Base-by-base conservation (phyloP, 2,113 vertebrate species). In the Paratilapia polleni region DNA sequence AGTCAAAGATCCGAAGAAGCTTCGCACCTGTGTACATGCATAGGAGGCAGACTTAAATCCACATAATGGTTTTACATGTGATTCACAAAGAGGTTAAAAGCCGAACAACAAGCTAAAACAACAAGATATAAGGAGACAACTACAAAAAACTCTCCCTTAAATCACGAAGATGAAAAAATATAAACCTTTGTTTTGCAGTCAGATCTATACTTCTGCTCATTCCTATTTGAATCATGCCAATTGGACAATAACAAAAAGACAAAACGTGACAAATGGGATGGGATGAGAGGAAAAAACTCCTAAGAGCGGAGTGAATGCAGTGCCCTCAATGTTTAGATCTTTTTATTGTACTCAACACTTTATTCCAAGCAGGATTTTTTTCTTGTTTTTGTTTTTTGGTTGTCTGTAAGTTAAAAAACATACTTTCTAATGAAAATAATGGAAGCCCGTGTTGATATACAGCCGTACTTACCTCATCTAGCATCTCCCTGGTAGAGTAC, bases 401-500 rank as follows among this genome's bases (percentile, higher is more conserved):
- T 2, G 17, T 80, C 52, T 0, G 0, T 28, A 56, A 20, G 15
- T 20, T 0, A 41, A 7, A 15, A 1, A 10, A 14, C 12, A 22
- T 7, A 56, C 15, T 54, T 66, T 4, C 11, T 28, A 15, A 11
- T 26, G 0, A 5, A 28, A 64, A 41, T 15, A 54, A 36, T 17
- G 6, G 4, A 78, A 20, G 15, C 0, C 13, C 3, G 56, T 8
- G 49, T 41, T 20, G 52, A 6, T 75, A n/a, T 12, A 54, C 4
- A 43, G 49, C 13, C 14, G 20, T 2, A 13, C 81, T 80, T 43
- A 98, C 97, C 96, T 98, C 96, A 66, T 96, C 85, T 12, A 98
- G 95, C 92, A 95, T 95, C 66, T 94, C 93, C 84, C 86, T 95
- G 57, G 97, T 98, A 1, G 97, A 98, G 89, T 97, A 98, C 54